Conservation (phyloP, 2,797 vertebrate genomes). For the Gastrophryne carolinensis region DNA sequence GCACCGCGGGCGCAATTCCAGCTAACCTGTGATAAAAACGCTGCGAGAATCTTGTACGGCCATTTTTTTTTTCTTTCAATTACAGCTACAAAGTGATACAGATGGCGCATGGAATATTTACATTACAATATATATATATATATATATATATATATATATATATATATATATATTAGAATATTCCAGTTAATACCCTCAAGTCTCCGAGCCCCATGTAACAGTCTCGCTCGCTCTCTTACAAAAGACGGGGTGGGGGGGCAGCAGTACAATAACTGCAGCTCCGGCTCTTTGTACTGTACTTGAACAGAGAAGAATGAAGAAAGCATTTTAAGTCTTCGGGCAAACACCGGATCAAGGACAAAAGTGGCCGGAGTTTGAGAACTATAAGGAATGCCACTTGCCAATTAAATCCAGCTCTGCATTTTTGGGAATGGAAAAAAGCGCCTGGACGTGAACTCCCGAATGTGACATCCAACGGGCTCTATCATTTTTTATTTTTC, state of each 20-base stretch:
- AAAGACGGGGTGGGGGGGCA: not conserved
- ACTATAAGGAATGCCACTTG: not conserved
- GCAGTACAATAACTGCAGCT: conserved; percentile 1
- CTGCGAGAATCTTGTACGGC: conserved; percentile 3
- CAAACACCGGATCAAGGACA: not conserved
- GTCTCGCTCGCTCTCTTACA: not conserved
- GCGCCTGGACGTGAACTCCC: too few relatives aligned
- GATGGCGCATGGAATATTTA: conserved; percentile 49
- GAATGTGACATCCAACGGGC: too few relatives aligned
- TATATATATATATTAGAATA: too few relatives aligned
- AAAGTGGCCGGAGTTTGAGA: not conserved
- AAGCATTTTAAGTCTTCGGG: conserved; percentile 7
- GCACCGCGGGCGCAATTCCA: conserved; percentile 9
- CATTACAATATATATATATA: conserved; percentile 37
- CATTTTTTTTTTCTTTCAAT: conserved; percentile 52
- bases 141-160: too few relatives aligned
- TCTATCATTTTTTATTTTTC: too few relatives aligned
- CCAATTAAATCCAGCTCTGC: not conserved
- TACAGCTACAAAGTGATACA: conserved; percentile 50
- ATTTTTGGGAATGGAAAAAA: too few relatives aligned
- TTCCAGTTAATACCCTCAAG: not conserved
- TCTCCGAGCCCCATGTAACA: not conserved
- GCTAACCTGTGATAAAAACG: conserved; percentile 34
- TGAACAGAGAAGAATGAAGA: conserved; percentile 13
- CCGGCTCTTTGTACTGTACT: conserved; percentile 28